Conservation (phyloP, 2,113 vertebrate species). For the Lethenteron reissneri region DNA sequence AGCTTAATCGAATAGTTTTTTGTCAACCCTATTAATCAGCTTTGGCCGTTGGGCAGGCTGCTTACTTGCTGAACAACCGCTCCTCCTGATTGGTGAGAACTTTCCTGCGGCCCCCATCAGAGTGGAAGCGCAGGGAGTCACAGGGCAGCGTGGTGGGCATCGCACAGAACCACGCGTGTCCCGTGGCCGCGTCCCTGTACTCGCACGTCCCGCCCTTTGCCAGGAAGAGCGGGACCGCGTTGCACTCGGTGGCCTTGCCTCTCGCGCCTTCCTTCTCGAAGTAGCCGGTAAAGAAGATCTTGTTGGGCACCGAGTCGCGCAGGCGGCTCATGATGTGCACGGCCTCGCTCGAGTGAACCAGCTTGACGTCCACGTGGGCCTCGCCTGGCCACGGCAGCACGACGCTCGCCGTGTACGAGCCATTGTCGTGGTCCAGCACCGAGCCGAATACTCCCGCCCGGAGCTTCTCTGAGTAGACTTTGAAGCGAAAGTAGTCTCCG, state of each 20-base stretch:
- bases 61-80: conserved; percentile 61
- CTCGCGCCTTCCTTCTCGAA: conserved; percentile 50
- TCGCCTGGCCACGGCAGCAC: conserved; percentile 14
- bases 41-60: neutral
- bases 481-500: conserved; percentile 17
- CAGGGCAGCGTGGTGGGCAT: conserved; percentile 65
- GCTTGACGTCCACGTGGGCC: conserved; percentile 13
- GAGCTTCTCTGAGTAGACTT: conserved; percentile 11
- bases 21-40: no score
- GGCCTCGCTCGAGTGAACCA: conserved; percentile 18
- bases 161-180: conserved; percentile 93
- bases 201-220: conserved; percentile 43
- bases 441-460: conserved; percentile 16
- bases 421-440: conserved; percentile 14
- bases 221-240: conserved; percentile 45
- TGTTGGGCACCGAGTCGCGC: conserved; percentile 46
- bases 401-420: conserved; percentile 14
- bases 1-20: no score
- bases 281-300: conserved; percentile 67
- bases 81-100: conserved; percentile 51
- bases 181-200: conserved; percentile 62
- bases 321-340: conserved; percentile 21
- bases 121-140: conserved; percentile 57
- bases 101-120: conserved; percentile 60
- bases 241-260: conserved; percentile 52